These are phyloP conservation scores for Ctenodactylus gundi DNA, from an alignment of 2,113 vertebrate genomes.

Conservation along the genomic window DNA sequence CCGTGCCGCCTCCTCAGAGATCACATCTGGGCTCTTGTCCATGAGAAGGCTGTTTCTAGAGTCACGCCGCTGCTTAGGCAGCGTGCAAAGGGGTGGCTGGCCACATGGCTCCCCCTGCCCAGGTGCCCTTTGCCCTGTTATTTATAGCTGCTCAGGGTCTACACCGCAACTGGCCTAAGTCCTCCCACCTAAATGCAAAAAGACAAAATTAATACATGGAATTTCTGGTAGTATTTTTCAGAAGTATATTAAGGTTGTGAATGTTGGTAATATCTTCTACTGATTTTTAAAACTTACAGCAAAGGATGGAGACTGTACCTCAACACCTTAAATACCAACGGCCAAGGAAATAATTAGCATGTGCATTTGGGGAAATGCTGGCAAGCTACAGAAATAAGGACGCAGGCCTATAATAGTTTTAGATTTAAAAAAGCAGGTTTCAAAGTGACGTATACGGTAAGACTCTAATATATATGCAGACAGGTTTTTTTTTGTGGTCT, in stretches of 20 bases:
- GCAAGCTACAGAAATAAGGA: slow-evolving; percentile 20
- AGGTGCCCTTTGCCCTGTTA: neutral
- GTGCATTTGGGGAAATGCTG: neutral
- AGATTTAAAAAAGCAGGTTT: neutral
- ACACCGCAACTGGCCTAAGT: neutral
- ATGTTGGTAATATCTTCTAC: neutral
- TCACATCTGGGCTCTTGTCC: neutral
- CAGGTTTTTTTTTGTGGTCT: too few relatives aligned
- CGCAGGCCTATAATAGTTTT: neutral
- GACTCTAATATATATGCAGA: too few relatives aligned
- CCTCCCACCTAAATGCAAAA: neutral
- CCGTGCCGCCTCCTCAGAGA: neutral
- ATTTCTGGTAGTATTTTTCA: neutral
- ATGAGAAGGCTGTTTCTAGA: neutral
- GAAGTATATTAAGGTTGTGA: neutral
- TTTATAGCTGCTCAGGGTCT: neutral
- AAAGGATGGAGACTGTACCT: neutral
- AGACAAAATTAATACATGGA: neutral
- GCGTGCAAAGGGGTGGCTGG: too few relatives aligned
- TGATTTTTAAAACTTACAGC: neutral
- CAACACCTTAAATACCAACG: neutral
- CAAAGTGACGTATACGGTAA: slow-evolving; percentile 35
- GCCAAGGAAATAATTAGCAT: neutral
- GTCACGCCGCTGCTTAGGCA: too few relatives aligned
- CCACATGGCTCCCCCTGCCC: too few relatives aligned